Evolutionary conservation across 1,140 invertebrate species (phyloP).

Genomic region (Archivesica marissinica): DNA sequence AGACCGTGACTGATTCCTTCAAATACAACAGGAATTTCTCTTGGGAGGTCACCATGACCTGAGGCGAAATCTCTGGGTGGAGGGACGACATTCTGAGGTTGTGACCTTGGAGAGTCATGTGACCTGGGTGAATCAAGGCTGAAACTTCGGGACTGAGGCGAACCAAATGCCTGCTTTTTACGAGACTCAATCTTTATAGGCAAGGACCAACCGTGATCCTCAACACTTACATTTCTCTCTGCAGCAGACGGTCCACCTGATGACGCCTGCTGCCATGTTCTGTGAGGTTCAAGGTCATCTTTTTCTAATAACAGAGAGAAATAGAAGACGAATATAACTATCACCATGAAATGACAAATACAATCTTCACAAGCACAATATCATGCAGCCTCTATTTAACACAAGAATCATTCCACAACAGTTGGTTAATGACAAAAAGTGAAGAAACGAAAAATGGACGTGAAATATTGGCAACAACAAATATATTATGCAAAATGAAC

Average conservation of each 20-base stretch:
- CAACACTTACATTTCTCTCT: conserved; percentile 32
- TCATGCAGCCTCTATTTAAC: not conserved
- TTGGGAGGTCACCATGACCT: conserved; percentile 48
- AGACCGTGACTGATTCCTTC: conserved; percentile 53
- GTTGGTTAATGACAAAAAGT: not conserved
- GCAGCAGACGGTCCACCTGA: not conserved
- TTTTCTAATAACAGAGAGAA: conserved; percentile 44
- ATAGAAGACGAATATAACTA: conserved; percentile 21
- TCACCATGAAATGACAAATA: not conserved
- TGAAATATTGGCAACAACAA: not conserved
- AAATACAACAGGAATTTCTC: conserved; percentile 58
- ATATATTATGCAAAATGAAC: not conserved
- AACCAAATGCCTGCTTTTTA: not conserved
- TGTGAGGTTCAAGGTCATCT: conserved; percentile 15
- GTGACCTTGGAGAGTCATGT: conserved; percentile 22
- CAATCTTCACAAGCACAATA: not conserved
- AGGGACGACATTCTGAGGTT: conserved; percentile 16
- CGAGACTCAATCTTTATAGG: conserved; percentile 52
- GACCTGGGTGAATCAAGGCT: conserved; percentile 40
- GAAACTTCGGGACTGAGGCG: conserved; percentile 26
- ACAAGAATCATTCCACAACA: not conserved
- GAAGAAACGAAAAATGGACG: not conserved
- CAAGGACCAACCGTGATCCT: conserved; percentile 49
- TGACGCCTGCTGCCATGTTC: conserved; percentile 12
- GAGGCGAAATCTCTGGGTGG: conserved; percentile 55